phyloP scores from a whole-genome alignment of 2,797 vertebrate genomes.

The Acridotheres tristis region DNA sequence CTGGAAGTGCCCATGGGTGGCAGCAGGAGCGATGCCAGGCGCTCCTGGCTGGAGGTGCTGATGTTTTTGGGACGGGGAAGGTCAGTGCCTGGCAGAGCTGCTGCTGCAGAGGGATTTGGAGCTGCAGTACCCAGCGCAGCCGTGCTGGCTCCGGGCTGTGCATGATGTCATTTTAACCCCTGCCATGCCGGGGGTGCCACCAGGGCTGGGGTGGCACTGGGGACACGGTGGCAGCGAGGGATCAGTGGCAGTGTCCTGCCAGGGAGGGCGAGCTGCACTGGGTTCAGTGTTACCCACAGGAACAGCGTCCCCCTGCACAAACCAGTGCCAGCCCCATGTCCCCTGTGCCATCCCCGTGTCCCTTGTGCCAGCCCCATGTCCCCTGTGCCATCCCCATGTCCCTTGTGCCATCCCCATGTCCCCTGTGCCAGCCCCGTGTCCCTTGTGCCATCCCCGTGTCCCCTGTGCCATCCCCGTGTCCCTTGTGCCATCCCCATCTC shows the following conservation, averaged over 20 bases:
- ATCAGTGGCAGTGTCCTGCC: not conserved
- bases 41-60: not conserved
- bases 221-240: not conserved
- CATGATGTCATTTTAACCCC: constrained; percentile 32
- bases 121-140: constrained; percentile 26
- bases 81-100: rapidly evolving
- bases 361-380: not conserved
- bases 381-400: not conserved
- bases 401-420: not conserved
- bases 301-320: not conserved
- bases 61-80: not conserved
- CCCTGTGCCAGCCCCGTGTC: not conserved
- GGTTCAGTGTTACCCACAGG: rapidly evolving
- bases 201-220: not conserved
- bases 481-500: not conserved
- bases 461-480: not conserved
- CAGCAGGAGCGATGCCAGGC: not conserved
- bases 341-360: not conserved
- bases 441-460: not conserved
- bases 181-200: not conserved
- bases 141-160: not conserved
- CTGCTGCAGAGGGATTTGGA: not conserved
- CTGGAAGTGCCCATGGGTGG: rapidly evolving
- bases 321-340: not conserved
- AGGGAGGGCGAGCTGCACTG: rapidly evolving